Percentiles rank a stretch among this genome's conserved stretches.
Conservation (phyloP, 2,797 vertebrate species). For the Arrhamphus sclerolepis region DNA sequence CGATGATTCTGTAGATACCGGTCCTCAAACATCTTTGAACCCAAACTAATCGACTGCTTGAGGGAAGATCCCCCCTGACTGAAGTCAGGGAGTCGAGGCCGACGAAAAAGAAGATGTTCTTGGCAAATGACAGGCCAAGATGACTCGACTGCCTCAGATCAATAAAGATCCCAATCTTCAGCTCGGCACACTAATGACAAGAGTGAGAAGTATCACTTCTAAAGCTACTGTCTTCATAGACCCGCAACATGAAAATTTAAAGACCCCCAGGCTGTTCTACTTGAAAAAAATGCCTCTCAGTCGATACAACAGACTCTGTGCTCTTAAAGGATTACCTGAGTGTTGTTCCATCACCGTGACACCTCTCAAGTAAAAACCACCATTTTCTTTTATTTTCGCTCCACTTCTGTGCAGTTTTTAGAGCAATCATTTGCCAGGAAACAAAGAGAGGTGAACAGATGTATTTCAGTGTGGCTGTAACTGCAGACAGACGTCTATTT, state of each 20-base stretch:
- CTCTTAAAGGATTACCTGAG: slow-evolving; percentile 44
- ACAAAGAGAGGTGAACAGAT: no score
- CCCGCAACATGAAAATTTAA: slow-evolving; percentile 45
- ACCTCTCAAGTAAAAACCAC: slow-evolving; percentile 17
- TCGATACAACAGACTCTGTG: slow-evolving; percentile 31
- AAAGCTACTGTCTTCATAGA: slow-evolving; percentile 25
- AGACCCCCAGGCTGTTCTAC: slow-evolving; percentile 41
- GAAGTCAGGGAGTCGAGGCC: slow-evolving; percentile 7
- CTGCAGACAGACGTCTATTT: slow-evolving; percentile 27
- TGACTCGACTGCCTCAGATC: slow-evolving; percentile 36
- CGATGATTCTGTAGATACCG: no score
- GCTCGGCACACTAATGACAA: slow-evolving; percentile 45
- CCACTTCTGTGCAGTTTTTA: not conserved
- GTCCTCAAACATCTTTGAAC: no score
- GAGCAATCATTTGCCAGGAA: no score
- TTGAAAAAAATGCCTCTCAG: slow-evolving; percentile 23
- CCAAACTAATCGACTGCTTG: not conserved
- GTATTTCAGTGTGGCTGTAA: no score
- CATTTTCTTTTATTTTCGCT: slow-evolving; percentile 24
- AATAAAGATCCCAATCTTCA: slow-evolving; percentile 50
- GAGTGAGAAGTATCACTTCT: slow-evolving; percentile 56
- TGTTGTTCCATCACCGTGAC: slow-evolving; percentile 22
- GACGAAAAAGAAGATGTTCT: slow-evolving; percentile 12
- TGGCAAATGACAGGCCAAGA: slow-evolving; percentile 28
- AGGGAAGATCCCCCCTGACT: not conserved